These are phyloP conservation scores for Erpobdella octoculata DNA, from an alignment of 2,888 invertebrate genomes.

Conservation along the genomic window DNA sequence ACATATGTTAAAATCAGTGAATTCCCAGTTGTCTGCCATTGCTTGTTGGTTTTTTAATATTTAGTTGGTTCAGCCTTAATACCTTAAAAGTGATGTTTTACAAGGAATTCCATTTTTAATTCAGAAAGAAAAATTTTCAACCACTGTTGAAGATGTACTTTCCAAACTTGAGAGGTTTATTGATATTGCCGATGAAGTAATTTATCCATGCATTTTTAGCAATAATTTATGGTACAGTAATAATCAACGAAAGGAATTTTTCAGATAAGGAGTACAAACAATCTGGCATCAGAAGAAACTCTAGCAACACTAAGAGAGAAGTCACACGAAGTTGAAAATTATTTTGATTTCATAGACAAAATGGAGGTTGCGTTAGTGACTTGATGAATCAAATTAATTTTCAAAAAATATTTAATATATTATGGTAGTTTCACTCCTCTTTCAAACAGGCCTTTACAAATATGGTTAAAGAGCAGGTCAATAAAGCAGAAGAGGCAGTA, in stretches of 20 bases:
- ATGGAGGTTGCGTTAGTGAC: background rate
- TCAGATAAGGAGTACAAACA: slow-evolving; percentile 19
- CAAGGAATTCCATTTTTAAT: background rate
- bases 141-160: slow-evolving; percentile 16
- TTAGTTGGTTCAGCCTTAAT: background rate
- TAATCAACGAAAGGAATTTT: background rate
- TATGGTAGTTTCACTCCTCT: too few species aligned
- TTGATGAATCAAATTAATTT: background rate
- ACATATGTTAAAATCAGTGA: too few species aligned
- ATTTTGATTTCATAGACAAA: slow-evolving; percentile 21
- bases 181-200: slow-evolving; percentile 16
- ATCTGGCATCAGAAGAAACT: background rate
- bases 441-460: slow-evolving; percentile 20
- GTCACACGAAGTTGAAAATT: slow-evolving; percentile 14
- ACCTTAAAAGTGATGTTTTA: background rate
- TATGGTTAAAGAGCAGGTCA: slow-evolving; percentile 23
- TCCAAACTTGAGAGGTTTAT: slow-evolving; percentile 18
- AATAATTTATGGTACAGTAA: background rate
- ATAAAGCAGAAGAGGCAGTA: slow-evolving; percentile 17
- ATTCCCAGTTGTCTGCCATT: too few species aligned
- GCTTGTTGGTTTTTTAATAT: background rate
- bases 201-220: background rate
- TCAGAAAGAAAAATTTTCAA: slow-evolving; percentile 2
- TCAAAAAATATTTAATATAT: background rate
- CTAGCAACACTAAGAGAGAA: slow-evolving; percentile 1